Base-by-base conservation (phyloP, 2,113 vertebrate genomes). In the Paralichthys olivaceus region DNA sequence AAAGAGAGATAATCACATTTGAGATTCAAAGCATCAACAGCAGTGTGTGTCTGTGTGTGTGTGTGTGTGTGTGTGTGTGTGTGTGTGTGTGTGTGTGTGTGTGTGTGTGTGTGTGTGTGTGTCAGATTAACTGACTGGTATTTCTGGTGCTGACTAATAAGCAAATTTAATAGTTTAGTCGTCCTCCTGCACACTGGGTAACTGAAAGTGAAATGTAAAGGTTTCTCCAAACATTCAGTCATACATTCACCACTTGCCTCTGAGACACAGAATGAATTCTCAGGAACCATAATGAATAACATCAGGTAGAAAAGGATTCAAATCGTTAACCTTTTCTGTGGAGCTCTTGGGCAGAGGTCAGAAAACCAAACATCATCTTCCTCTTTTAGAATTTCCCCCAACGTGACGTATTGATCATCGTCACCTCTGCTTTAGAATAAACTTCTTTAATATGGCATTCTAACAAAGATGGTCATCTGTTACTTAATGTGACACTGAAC, bases 21-120 rank as follows among this genome's bases (percentile, higher is more conserved):
- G 75, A 77, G 59, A 78, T 62, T 81, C 53, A 86, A 83, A 83
- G 26, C 28, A 77, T 28, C 13, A 25, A 7, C 45, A 66, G 37
- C 37, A 40, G 11, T 5, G 5, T 29, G 5, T 29, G 28, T n/a
- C 25, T 32, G 19, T 28, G 53, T 26, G 29, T 49, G 23, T 3
- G 17, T 29, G 28, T 29, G 28, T 2, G 28, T 7, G 53, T 5
- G 25, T 61, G 14, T 19, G 19, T 11, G 22, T 28, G 60, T 4
- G 25, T 61, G 13, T 22, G 19, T 11, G 9, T 11, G 9, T 34
- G 9, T 34, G 34, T 22, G 25, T 34, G 20, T 29, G 54, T 26
- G 25, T 51, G 25, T 2, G 12, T 32, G 37, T 40, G 34, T 1
- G 34, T 26, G 60, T 3, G 25, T 57, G 13, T 19, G 19, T 7